Evolutionary conservation across 2,888 invertebrate species (phyloP), one percentile per base, ranked within the genome.

Genomic region (Melanargia galathea): DNA sequence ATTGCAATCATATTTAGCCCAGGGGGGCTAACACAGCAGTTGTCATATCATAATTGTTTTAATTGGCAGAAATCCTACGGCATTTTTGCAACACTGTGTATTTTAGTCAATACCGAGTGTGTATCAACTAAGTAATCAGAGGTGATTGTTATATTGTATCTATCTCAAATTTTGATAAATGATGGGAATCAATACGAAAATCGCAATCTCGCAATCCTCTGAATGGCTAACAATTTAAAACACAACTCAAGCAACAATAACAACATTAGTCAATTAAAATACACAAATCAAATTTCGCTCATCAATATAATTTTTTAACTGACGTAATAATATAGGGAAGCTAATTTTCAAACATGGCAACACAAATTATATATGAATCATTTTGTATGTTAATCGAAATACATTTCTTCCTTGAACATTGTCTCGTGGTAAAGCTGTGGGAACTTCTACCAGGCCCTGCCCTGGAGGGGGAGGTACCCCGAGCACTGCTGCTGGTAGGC

Each of bases 381-480:
- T 11, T 22, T 13, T 24, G 7, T 30, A 30, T 20, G 33, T 94
- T 95, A 92, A 81, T 92, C 92, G 69, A 92, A 92, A 76, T 91
- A 92, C 87, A 91, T 89, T 80, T 92, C 92, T 82, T 91, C 92
- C 77, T 92, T 92, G 92, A 88, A 93, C 93, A 92, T 93, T 92
- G 92, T 93, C 93, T 89, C 93, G 86, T 88, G 93, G 86, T 89
- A 93, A 92, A 86, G 93, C 92, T 92, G 93, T 84, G 93, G 93
- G 93, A 86, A 93, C 82, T 94, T 94, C 95, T 97, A 97, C 97
- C 97, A 97, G 83, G 97, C 97, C 87, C 97, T 92, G 72, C 95
- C 95, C 87, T 97, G 95, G 65, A 97, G 93, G 74, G 97, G 95
- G 74, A 97, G 93, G 83, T 97, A 96, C 64, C 96, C 95, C 64